Conservation (phyloP, 2,797 vertebrate species). For the Vireo griseus region DNA sequence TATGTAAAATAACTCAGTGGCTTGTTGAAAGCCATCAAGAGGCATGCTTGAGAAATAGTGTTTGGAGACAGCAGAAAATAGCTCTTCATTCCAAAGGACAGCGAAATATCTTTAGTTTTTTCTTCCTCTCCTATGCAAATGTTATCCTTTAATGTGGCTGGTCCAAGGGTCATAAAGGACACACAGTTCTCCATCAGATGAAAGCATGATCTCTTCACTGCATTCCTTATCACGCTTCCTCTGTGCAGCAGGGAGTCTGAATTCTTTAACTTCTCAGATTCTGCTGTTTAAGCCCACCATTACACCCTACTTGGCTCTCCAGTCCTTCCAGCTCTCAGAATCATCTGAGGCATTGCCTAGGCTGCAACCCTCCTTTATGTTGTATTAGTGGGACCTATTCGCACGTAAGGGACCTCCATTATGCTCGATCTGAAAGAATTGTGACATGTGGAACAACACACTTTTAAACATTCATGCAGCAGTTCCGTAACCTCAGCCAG, state of each 20-base stretch:
- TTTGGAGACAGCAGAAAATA: slow-evolving; percentile 34
- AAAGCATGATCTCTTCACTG: background rate
- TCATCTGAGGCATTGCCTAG: background rate
- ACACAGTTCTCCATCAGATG: background rate
- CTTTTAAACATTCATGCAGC: slow-evolving; percentile 29
- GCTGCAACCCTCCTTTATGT: background rate
- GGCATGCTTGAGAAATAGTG: background rate
- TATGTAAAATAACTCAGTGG: background rate
- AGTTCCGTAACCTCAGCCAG: slow-evolving; percentile 4
- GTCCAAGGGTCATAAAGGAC: background rate
- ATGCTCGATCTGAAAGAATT: background rate
- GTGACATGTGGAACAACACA: background rate
- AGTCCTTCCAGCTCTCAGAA: background rate
- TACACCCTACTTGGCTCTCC: background rate
- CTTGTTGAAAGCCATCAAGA: slow-evolving; percentile 38
- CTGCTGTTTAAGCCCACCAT: background rate
- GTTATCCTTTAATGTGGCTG: background rate
- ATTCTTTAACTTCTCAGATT: background rate
- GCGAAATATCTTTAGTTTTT: background rate
- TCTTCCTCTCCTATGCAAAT: slow-evolving; percentile 4
- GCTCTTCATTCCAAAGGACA: background rate
- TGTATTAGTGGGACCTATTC: background rate
- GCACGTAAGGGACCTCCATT: background rate
- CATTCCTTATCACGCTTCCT: background rate
- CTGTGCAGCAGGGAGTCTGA: background rate